Percentiles rank a stretch among this genome's conserved stretches.
Evolutionary conservation across 2,888 invertebrate species (phyloP).

Genomic region (Phrixothrix hirtus): DNA sequence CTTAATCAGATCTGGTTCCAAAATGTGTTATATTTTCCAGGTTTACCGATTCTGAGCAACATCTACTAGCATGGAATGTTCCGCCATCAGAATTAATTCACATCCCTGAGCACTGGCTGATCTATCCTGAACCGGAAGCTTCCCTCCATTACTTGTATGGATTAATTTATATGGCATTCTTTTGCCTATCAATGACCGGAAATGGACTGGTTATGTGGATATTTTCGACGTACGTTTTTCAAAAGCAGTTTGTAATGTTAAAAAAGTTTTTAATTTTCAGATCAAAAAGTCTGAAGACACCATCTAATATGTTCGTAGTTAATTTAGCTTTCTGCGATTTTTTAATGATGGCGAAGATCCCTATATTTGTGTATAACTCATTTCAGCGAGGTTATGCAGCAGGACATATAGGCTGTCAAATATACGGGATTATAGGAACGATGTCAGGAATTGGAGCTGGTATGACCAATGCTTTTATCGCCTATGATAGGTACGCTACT

Average conservation of each 20-base stretch:
- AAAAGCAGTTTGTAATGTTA: too few relatives aligned
- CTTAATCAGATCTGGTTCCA: too few relatives aligned
- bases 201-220: constrained; percentile 87
- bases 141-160: constrained; percentile 80
- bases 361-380: constrained; percentile 84
- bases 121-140: constrained; percentile 78
- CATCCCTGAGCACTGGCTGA: constrained; percentile 82
- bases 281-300: constrained; percentile 72
- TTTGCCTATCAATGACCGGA: constrained; percentile 72
- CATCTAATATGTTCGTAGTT: constrained; percentile 83
- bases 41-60: constrained; percentile 40
- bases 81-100: constrained; percentile 74
- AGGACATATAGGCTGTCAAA: constrained; percentile 75
- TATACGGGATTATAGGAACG: constrained; percentile 76
- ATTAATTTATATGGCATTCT: constrained; percentile 75
- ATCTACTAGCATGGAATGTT: constrained; percentile 75
- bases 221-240: constrained; percentile 70
- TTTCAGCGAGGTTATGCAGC: constrained; percentile 76
- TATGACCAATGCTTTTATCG: constrained; percentile 83
- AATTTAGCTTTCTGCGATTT: constrained; percentile 84
- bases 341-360: constrained; percentile 84
- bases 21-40: too few relatives aligned
- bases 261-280: constrained; percentile 55
- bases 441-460: constrained; percentile 79
- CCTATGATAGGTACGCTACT: constrained; percentile 79